Percentiles rank a stretch among this genome's conserved stretches.
Conservation (phyloP, 2,113 vertebrate genomes). For the Lycaon pictus region DNA sequence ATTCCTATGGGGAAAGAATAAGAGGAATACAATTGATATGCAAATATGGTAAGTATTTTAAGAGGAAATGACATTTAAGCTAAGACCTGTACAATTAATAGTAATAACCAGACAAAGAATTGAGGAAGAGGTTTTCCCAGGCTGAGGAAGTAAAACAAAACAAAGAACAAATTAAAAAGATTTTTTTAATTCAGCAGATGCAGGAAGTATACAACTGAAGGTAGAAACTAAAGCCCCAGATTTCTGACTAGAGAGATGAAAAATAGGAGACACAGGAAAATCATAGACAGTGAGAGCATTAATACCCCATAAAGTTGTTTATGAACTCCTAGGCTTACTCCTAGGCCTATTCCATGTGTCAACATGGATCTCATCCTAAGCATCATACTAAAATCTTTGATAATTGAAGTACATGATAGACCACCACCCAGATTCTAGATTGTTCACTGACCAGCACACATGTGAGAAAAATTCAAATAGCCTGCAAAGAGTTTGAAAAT, state of each 20-base stretch:
- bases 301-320: not conserved
- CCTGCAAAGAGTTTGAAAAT: not conserved
- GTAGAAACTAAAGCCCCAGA: not conserved
- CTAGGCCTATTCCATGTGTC: not conserved
- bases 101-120: not conserved
- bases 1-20: not conserved
- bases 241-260: not conserved
- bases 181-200: not conserved
- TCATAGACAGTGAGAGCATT: not conserved
- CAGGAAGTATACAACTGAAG: not conserved
- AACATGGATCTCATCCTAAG: not conserved
- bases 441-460: not conserved
- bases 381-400: not conserved
- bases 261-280: not conserved
- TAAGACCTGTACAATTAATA: not conserved
- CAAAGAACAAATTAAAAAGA: not conserved
- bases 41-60: not conserved
- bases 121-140: conserved; percentile 1
- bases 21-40: not conserved
- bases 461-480: not conserved
- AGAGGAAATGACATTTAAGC: conserved; percentile 20
- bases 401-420: not conserved
- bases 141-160: conserved; percentile 31
- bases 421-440: not conserved
- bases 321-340: not conserved